These are phyloP conservation scores for Gallinago jamesoni DNA, from an alignment of 2,113 vertebrate species.

Conservation along the genomic window DNA sequence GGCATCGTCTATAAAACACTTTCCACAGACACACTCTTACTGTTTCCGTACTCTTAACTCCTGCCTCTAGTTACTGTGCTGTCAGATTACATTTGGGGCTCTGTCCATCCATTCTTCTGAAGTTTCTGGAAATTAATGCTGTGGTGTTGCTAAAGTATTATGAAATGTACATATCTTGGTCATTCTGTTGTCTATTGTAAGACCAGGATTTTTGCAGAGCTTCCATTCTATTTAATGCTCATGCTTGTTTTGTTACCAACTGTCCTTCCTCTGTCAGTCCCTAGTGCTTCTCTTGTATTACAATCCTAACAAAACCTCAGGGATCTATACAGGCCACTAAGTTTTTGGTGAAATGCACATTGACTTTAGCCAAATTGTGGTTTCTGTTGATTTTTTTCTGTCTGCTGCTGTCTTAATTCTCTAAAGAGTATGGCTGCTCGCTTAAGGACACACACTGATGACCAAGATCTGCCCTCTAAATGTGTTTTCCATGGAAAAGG, in stretches of 20 bases:
- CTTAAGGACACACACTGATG: not conserved
- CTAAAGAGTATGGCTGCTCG: not conserved
- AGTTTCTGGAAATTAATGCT: not conserved
- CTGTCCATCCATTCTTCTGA: not conserved
- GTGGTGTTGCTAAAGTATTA: not conserved
- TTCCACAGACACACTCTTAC: slow-evolving; percentile 1
- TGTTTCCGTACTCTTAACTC: not conserved
- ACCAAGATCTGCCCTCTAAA: not conserved
- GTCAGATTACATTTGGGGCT: not conserved
- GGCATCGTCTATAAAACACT: slow-evolving; percentile 32
- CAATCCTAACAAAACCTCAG: not conserved
- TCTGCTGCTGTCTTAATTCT: not conserved
- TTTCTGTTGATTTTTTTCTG: not conserved
- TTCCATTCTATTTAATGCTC: not conserved
- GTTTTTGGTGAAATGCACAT: not conserved
- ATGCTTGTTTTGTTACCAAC: not conserved
- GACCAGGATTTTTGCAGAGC: not conserved
- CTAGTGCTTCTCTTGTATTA: not conserved
- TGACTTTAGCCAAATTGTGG: not conserved
- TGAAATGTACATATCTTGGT: not conserved
- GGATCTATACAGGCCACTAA: not conserved
- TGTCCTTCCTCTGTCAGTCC: not conserved
- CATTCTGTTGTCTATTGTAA: not conserved
- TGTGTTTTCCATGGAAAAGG: not conserved
- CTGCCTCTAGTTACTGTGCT: not conserved